A percentile compares a stretch with the other conserved stretches of the same genome.
Evolutionary conservation across 2,797 vertebrate species (phyloP).

Genomic region (Danio jaintianensis): DNA sequence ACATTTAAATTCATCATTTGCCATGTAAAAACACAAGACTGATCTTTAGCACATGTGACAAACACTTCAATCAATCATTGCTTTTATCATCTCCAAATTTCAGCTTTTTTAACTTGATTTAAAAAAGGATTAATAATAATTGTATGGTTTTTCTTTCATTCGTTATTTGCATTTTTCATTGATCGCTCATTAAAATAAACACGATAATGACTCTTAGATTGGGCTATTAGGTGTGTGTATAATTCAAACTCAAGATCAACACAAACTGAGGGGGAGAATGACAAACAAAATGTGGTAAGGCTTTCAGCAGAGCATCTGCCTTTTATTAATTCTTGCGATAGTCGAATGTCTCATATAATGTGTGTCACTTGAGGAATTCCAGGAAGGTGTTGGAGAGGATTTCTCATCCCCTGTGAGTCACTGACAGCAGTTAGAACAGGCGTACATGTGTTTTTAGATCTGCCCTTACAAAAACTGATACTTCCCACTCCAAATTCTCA

Average conservation of each 20-base stretch:
- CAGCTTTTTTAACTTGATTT: background rate
- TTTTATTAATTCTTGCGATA: conserved; percentile 47
- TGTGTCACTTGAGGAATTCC: conserved; percentile 35
- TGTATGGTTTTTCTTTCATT: background rate
- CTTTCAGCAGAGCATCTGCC: conserved; percentile 49
- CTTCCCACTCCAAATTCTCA: background rate
- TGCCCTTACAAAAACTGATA: conserved; percentile 5
- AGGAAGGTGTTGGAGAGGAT: conserved; percentile 37
- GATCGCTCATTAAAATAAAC: conserved; percentile 23
- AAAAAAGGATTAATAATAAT: no score
- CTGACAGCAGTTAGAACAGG: conserved; percentile 20
- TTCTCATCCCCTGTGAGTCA: conserved; percentile 47
- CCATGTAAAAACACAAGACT: background rate
- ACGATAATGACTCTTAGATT: conserved; percentile 11
- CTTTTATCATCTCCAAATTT: background rate
- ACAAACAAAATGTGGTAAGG: conserved; percentile 24
- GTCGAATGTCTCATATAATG: conserved; percentile 37
- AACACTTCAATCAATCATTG: background rate
- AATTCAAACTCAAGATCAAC: conserved; percentile 16
- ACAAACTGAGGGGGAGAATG: conserved; percentile 13
- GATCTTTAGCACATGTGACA: conserved; percentile 20
- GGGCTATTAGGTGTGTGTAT: conserved; percentile 1
- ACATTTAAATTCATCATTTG: background rate
- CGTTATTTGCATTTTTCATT: conserved; percentile 15
- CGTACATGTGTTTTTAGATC: conserved; percentile 12